Percentiles rank a stretch among this genome's conserved stretches.
Evolutionary conservation across 2,113 vertebrate genomes (phyloP).

Genomic region (Seriola dumerili): DNA sequence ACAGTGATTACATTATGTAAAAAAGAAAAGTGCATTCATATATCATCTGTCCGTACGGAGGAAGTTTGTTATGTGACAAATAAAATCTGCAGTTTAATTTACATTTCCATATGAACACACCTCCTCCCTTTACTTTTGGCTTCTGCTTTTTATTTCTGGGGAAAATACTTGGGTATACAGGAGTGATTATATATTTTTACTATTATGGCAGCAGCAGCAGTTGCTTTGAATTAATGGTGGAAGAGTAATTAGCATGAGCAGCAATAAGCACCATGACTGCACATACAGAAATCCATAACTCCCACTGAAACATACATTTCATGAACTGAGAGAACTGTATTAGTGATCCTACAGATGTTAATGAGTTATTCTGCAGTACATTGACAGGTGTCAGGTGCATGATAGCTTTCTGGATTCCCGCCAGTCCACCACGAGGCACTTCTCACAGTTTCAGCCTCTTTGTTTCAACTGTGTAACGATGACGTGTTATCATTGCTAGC

Average conservation of each 20-base stretch:
- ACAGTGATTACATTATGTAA: conserved; percentile 14
- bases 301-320: conserved; percentile 45
- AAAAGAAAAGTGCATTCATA: conserved; percentile 7
- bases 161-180: conserved; percentile 24
- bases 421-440: conserved; percentile 68
- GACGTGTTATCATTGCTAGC: conserved; percentile 67
- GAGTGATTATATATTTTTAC: conserved; percentile 43
- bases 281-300: conserved; percentile 34
- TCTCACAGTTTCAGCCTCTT: conserved; percentile 53
- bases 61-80: conserved; percentile 1
- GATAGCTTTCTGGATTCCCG: conserved; percentile 67
- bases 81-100: conserved; percentile 19
- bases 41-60: not conserved
- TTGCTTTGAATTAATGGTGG: conserved; percentile 45
- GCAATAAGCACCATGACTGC: conserved; percentile 21
- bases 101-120: conserved; percentile 45
- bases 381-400: conserved; percentile 63
- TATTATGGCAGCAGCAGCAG: conserved; percentile 36
- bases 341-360: conserved; percentile 49
- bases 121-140: conserved; percentile 23
- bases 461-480: conserved; percentile 55
- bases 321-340: conserved; percentile 24
- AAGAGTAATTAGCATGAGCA: conserved; percentile 51
- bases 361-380: conserved; percentile 56
- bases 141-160: conserved; percentile 26